Evolutionary conservation across 2,113 vertebrate species (phyloP), one percentile per base, ranked within the genome.

Genomic region (Seriola quinqueradiata): DNA sequence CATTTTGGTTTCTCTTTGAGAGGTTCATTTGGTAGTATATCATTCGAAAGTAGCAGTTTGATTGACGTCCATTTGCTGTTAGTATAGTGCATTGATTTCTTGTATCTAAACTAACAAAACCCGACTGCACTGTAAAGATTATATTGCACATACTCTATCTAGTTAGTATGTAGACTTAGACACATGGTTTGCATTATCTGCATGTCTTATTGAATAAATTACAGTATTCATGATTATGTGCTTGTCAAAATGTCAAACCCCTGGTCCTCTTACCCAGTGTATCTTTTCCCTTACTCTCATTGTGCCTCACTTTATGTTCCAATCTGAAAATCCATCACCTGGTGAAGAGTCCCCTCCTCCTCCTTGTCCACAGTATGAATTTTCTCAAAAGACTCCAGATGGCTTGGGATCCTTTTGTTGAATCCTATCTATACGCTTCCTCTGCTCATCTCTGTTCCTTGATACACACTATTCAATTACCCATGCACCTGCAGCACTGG

Each of bases 311-410:
- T 80, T 89, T 85, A 81, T 46, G 32, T 77, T 75, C 64, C 40
- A 48, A 28, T 85, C 77, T 75, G 65, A 84, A 83, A 92, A 87
- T n/a, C 71, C 79, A 78, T 92, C 88, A 82, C 87, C 82, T 84
- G 71, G 54, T 82, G 65, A 82, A 81, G 69, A n/a, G 69, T 69
- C 55, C 46, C 36, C 83, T 52, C 75, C 80, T 70, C 28, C 72
- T 74, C 70, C 65, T 46, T 61, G 13, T 12, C 50, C 55, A 70
- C 65, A 58, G 19, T 84, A 69, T 58, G 64, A 87, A 73, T 87
- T 89, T 75, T 90, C 77, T 90, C 81, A 82, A 91, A 93, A 91
- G 88, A 61, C 84, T 92, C 90, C 90, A 93, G 91, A 93, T 94
- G 92, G 88, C 86, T 86, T 12, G 0, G 87, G 71, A 78, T 87